phyloP scores from a whole-genome alignment of 2,113 vertebrate genomes.

The Ochotona princeps region DNA sequence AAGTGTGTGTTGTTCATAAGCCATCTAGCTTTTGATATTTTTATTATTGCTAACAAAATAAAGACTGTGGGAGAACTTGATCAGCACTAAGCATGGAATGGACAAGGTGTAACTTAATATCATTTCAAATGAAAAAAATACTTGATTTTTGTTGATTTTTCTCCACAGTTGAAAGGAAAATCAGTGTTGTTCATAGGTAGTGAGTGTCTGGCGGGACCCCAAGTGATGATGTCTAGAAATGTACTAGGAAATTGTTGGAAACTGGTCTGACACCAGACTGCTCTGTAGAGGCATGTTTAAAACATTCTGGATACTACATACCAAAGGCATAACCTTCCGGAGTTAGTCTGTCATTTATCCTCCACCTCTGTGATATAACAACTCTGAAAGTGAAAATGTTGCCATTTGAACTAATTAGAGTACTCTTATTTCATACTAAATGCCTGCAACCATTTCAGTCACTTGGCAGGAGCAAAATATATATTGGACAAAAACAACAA shows the following conservation, averaged over 20 bases:
- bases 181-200: background rate
- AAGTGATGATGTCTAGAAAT: background rate
- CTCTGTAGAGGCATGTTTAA: background rate
- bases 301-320: background rate
- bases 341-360: background rate
- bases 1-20: background rate
- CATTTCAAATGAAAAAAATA: background rate
- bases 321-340: background rate
- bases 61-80: background rate
- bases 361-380: background rate
- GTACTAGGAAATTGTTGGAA: background rate
- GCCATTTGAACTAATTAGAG: no score
- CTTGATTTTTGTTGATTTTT: background rate
- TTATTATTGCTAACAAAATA: background rate
- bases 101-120: background rate
- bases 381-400: no score
- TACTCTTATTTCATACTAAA: no score
- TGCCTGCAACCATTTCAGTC: background rate
- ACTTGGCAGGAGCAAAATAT: no score
- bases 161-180: constrained; percentile 10
- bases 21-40: background rate
- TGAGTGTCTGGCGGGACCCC: background rate
- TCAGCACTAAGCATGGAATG: background rate
- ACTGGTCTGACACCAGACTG: background rate
- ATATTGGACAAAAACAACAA: background rate